Base-by-base conservation (phyloP, 2,888 invertebrate genomes). In the Rhagium mordax region DNA sequence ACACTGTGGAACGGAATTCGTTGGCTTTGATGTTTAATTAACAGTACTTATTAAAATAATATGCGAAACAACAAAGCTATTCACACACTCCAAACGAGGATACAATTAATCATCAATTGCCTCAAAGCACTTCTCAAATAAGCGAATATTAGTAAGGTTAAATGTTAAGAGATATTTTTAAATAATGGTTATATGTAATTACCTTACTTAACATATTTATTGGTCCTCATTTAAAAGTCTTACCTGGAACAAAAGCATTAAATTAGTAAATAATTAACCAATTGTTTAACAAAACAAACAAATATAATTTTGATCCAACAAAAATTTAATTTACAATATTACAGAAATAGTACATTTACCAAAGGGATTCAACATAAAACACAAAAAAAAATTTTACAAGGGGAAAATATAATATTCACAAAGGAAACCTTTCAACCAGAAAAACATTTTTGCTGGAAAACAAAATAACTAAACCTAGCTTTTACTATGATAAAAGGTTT, bases 201-300 rank as follows among this genome's bases (percentile, higher is more conserved):
- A 59, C 57, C 27, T 24, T 33, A 24, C 55, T 16, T 33, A 33
- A 59, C 16, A n/a, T 59, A 33, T 20, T 15, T 33, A 59, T 33
- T 33, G 33, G 33, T 16, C 59, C 33, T 41, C 41, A 41, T 41
- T 41, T 41, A 33, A 29, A 33, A 33, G 29, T 33, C 61, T 61
- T 61, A 61, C 61, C 61, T 61, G 48, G 5, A 61, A 61, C 61
- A 61, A 61, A 48, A 47, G 15, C 6, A 47, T 10, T 3, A 6
- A 21, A 61, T 61, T 61, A 61, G 21, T 48, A 27, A 47, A 48
- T 15, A 41, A 61, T 41, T 61, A n/a, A 21, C 13, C n/a, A 2
- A 21, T 33, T 51, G 51, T 51, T 20, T 51, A n/a, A n/a, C n/a
- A n/a, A n/a, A n/a, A n/a, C n/a, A n/a, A n/a, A n/a, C n/a, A n/a